These are phyloP conservation scores for Otolemur crassicaudatus DNA, from an alignment of 2,797 vertebrate species.

Conservation along the genomic window DNA sequence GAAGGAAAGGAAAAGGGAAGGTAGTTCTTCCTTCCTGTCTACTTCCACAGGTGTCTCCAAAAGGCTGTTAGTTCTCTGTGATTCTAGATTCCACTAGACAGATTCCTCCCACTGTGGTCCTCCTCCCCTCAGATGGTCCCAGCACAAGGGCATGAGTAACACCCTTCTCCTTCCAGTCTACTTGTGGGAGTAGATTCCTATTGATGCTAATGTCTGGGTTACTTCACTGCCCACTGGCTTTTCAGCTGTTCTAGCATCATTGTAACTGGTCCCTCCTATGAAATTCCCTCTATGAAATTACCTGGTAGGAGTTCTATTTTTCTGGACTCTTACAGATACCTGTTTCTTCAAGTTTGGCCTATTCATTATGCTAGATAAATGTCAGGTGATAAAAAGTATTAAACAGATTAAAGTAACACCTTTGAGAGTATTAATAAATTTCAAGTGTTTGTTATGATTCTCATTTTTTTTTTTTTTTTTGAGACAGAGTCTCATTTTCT, in stretches of 20 bases:
- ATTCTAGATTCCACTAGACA: background rate
- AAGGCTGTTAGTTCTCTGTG: background rate
- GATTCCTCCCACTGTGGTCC: background rate
- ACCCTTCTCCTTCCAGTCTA: background rate
- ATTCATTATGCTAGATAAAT: slow-evolving; percentile 9
- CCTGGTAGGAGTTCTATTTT: background rate
- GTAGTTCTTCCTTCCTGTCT: background rate
- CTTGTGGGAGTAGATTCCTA: background rate
- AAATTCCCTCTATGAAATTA: background rate
- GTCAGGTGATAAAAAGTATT: background rate
- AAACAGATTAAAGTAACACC: background rate
- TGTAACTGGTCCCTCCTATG: background rate
- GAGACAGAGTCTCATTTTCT: too few relatives aligned
- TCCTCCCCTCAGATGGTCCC: background rate
- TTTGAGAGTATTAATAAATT: slow-evolving; percentile 18
- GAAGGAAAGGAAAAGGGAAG: background rate
- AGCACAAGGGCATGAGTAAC: background rate
- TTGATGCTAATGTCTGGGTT: background rate
- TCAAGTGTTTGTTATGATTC: slow-evolving; percentile 28
- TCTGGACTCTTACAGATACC: background rate
- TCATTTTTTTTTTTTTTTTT: background rate
- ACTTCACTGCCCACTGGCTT: background rate
- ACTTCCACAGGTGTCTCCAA: background rate
- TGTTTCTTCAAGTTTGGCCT: background rate
- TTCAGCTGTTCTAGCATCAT: background rate